phyloP scores from a whole-genome alignment of 2,113 vertebrate genomes.

The Laterallus jamaicensis region DNA sequence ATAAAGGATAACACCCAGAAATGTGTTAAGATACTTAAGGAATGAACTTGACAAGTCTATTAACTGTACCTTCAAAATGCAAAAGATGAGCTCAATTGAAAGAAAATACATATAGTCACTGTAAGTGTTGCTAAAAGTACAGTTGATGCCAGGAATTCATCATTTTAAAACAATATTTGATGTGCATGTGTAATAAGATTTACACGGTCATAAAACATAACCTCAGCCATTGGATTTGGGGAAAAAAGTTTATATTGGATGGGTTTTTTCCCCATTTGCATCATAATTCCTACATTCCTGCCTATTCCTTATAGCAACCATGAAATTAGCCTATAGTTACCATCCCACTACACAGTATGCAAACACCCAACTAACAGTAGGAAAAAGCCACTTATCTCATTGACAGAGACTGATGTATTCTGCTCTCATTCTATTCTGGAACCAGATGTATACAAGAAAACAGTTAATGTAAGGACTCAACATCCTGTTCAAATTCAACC shows the following conservation, averaged over 20 bases:
- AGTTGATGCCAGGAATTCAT: neutral
- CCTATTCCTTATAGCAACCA: neutral
- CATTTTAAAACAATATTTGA: neutral
- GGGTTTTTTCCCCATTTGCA: neutral
- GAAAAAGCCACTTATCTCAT: neutral
- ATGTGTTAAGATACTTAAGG: neutral
- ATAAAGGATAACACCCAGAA: neutral
- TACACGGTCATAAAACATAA: neutral
- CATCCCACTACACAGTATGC: neutral
- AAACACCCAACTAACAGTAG: neutral
- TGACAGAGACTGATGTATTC: neutral
- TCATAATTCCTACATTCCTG: neutral
- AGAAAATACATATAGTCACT: neutral
- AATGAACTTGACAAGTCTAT: neutral
- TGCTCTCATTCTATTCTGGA: neutral
- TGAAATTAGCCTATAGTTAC: neutral
- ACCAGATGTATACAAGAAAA: neutral
- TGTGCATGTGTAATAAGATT: neutral
- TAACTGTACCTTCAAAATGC: neutral
- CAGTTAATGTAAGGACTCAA: neutral
- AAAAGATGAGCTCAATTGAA: neutral
- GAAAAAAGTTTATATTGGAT: too few species aligned
- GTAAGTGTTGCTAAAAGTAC: neutral
- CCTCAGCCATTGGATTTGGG: neutral
- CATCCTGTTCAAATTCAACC: neutral